Base-by-base conservation (phyloP, 1,140 invertebrate species). In the Coenobita brevimanus region DNA sequence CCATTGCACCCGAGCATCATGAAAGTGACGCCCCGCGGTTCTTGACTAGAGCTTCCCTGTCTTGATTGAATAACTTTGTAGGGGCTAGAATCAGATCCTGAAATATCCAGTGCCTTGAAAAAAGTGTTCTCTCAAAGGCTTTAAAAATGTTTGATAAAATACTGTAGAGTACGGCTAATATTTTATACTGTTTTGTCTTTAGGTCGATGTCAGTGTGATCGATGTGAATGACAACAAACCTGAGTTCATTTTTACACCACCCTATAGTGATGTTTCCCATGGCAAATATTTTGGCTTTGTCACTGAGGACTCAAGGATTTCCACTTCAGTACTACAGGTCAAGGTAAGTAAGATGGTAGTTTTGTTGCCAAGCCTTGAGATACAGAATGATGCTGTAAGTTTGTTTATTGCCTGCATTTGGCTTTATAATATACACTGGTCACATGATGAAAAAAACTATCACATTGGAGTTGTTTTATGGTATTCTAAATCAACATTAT, bases 151-250 rank as follows among this genome's bases (percentile, higher is more conserved):
- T 21, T 15, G 36, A 2, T 76, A 41, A 43, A 15, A 21, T 3
- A n/a, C 41, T 76, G 27, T n/a, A n/a, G n/a, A n/a, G n/a, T n/a
- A n/a, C n/a, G n/a, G n/a, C n/a, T n/a, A n/a, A n/a, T n/a, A n/a
- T n/a, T n/a, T n/a, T n/a, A n/a, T n/a, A n/a, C n/a, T n/a, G n/a
- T n/a, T n/a, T n/a, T n/a, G n/a, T n/a, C n/a, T n/a, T n/a, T 73
- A 89, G 83, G 95, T 98, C 0, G 97, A 97, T 91, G 96, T 98
- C n/a, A 96, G 95, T 92, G 96, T 98, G 0, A 96, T 96, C 0
- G 97, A 98, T 91, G 97, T 97, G 57, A 98, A 98, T 91, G 97
- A 98, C 91, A 97, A 97, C 89, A 91, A 91, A 82, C 92, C 93
- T 36, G 95, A 96, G 90, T 97, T 97, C n/a, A 62, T 81, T 60